phyloP scores from a whole-genome alignment of 37 sponge, comb jelly and placozoan species.

The Haliclona indistincta region DNA sequence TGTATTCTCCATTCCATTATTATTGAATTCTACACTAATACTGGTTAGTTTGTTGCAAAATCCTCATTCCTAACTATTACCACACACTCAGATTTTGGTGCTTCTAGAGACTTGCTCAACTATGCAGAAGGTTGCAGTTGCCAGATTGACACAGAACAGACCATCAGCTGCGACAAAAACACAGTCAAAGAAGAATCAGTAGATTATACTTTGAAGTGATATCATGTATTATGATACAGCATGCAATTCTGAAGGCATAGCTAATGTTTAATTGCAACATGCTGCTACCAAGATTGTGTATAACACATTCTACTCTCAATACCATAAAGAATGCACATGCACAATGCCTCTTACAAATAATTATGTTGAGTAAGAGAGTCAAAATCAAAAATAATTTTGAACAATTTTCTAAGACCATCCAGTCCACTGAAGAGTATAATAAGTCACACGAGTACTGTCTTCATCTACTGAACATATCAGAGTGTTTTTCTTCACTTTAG shows the following conservation, averaged over 20 bases:
- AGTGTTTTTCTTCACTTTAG: slow-evolving; percentile 74
- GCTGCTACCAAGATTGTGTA: too few species aligned
- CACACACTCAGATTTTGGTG: neutral
- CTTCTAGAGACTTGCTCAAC: neutral
- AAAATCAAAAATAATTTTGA: neutral
- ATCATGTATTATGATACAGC: too few species aligned
- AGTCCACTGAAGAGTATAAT: slow-evolving; percentile 68
- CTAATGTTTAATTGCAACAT: too few species aligned
- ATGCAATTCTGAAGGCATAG: too few species aligned
- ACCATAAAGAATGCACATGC: too few species aligned
- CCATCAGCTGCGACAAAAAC: neutral
- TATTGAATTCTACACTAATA: neutral
- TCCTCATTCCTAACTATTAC: neutral
- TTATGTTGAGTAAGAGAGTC: too few species aligned
- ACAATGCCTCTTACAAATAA: too few species aligned
- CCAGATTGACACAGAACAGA: neutral
- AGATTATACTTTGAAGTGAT: too few species aligned
- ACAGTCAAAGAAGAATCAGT: too few species aligned
- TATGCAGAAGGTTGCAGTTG: neutral
- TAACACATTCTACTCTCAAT: too few species aligned
- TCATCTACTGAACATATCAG: slow-evolving; percentile 63
- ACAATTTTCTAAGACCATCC: slow-evolving; percentile 20
- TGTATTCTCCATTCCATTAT: neutral
- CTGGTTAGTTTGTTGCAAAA: neutral
- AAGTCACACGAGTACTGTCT: slow-evolving; percentile 3